Evolutionary conservation across 92 coral and sea anemone species (phyloP), one percentile per base, ranked within the genome.

Genomic region (Palythoa grandiflora): DNA sequence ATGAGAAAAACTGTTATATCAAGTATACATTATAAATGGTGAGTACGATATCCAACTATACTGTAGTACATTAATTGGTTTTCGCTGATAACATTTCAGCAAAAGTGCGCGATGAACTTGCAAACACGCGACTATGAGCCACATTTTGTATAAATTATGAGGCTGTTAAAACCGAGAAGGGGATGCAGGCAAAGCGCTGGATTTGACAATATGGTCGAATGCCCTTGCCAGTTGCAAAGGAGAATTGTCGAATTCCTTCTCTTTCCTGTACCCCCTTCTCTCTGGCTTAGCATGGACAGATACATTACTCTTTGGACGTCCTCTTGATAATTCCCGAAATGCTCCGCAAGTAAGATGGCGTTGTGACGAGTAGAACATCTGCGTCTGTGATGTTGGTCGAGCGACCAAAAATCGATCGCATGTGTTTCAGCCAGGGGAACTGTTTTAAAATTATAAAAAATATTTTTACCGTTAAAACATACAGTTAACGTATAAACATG

Each of bases 341-440:
- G 59, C 91, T 79, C 12, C 91, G 93, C 17, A 97, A 91, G 68
- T 97, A 97, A 20, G 88, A 78, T 68, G 98, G 91, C 1, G 99
- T 93, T 0, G 99, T 97, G 87, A 98, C 94, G 83, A 97, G 71
- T 73, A 97, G 93, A 76, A 97, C 97, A 88, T 97, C 99, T 35
- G 99, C 84, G 57, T 95, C 90, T 65, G 94, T 95, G 75, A 97
- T 91, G 85, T 97, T 93, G 51, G 97, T 94, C 38, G 89, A 94
- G 63, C 80, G 68, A 21, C 89, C 89, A 57, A 97, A 97, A 37
- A 97, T 91, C 65, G 89, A 73, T 63, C 88, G 95, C 91, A 97
- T 93, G 76, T 97, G 99, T 66, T 88, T 85, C 77, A 97, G 86
- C 99, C 99, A 97, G 5, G 99, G 99, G 55, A 97, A 97, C 99